A percentile compares a stretch with the other conserved stretches of the same genome.
These are phyloP conservation scores for Nemotelus nigrinus DNA, from an alignment of 2,888 invertebrate species.

Conservation along the genomic window DNA sequence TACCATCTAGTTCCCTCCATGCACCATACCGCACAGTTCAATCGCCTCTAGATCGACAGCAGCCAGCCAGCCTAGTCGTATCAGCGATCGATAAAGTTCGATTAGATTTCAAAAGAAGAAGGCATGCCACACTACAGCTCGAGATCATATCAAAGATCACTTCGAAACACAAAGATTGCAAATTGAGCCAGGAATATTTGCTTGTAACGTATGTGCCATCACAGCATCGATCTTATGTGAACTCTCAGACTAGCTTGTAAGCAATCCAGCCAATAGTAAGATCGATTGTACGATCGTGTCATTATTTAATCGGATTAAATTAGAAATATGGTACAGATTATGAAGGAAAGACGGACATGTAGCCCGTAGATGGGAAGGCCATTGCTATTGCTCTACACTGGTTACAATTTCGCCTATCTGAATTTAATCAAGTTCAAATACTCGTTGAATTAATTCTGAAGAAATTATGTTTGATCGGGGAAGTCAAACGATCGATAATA, in stretches of 20 bases:
- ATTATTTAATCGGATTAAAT: constrained; percentile 43
- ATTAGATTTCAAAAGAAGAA: constrained; percentile 35
- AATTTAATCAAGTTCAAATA: constrained; percentile 10
- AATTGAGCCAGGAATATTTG: constrained; percentile 10
- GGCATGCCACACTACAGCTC: not conserved
- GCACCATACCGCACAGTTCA: constrained; percentile 38
- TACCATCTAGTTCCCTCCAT: not conserved
- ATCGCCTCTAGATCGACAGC: constrained; percentile 16
- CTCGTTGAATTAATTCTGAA: constrained; percentile 8
- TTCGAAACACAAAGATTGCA: constrained; percentile 24
- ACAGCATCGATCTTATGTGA: not conserved
- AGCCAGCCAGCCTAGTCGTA: not conserved
- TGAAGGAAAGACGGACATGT: not conserved
- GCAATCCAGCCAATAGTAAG: constrained; percentile 10
- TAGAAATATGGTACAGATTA: constrained; percentile 21
- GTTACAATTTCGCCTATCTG: not conserved
- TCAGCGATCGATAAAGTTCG: constrained; percentile 27
- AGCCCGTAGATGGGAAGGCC: constrained; percentile 5
- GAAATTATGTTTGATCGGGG: constrained; percentile 29
- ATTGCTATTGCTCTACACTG: not conserved
- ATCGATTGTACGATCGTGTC: constrained; percentile 42
- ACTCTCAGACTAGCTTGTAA: constrained; percentile 4
- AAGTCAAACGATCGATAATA: constrained; percentile 9
- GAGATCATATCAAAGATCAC: constrained; percentile 29
- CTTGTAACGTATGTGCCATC: not conserved